phyloP scores from a whole-genome alignment of 35 echinoderm and acorn worm species.

The Hemicentrotus pulcherrimus region DNA sequence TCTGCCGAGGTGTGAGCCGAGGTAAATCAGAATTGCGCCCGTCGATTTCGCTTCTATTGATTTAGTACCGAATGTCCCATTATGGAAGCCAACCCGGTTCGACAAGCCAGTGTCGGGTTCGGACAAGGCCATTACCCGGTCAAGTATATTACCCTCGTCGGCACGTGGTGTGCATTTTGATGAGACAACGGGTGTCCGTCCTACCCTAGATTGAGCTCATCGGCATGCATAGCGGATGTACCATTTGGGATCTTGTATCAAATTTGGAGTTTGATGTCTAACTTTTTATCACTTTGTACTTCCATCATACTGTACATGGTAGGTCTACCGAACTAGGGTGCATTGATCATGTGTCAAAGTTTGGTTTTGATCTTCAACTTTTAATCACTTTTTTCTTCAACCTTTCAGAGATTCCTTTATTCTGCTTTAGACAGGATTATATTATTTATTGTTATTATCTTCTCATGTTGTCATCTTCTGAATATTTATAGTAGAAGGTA shows the following conservation, averaged over 20 bases:
- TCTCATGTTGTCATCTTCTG: too few species aligned
- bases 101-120: not conserved
- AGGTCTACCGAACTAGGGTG: too few species aligned
- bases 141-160: not conserved
- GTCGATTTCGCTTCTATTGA: not conserved
- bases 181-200: not conserved
- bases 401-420: too few species aligned
- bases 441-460: too few species aligned
- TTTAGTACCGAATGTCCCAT: slow-evolving; percentile 4
- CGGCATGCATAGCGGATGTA: not conserved
- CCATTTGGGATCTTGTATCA: not conserved
- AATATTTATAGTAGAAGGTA: too few species aligned
- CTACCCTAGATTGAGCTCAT: not conserved
- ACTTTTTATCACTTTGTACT: not conserved
- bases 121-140: slow-evolving; percentile 15
- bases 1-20: not conserved
- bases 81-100: not conserved
- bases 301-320: too few species aligned
- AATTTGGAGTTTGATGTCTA: not conserved
- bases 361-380: too few species aligned
- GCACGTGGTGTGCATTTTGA: not conserved
- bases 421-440: too few species aligned
- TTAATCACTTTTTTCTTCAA: too few species aligned
- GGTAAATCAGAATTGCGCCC: slow-evolving; percentile 8
- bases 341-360: too few species aligned